Evolutionary conservation across 1,140 invertebrate genomes (phyloP).

Genomic region (Ooceraea biroi): DNA sequence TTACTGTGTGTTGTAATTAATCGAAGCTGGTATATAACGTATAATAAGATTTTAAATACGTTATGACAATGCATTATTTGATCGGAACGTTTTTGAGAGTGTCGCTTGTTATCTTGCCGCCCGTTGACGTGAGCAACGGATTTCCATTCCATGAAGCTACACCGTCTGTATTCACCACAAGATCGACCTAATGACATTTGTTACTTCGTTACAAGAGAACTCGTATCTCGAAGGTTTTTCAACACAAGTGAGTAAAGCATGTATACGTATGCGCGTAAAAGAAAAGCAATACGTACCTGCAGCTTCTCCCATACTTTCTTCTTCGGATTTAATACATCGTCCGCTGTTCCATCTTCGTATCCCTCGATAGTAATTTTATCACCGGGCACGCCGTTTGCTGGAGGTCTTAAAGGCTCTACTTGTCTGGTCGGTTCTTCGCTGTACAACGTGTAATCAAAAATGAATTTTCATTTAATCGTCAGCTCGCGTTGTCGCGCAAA

Average conservation of each 20-base stretch:
- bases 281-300: constrained; percentile 85
- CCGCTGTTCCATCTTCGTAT: constrained; percentile 92
- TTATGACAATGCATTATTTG: constrained; percentile 87
- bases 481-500: too few species aligned
- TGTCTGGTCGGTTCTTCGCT: constrained; percentile 90
- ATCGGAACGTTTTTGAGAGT: constrained; percentile 92
- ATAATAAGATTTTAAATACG: constrained; percentile 15
- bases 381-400: constrained; percentile 91
- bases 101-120: constrained; percentile 89
- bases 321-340: constrained; percentile 97
- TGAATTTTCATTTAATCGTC: constrained; percentile 13
- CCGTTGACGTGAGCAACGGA: constrained; percentile 90
- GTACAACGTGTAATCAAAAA: constrained; percentile 43
- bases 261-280: neutral
- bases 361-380: constrained; percentile 94
- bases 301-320: constrained; percentile 99
- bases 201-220: constrained; percentile 66
- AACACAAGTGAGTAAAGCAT: constrained; percentile 19
- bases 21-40: neutral
- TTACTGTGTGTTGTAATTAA: too few species aligned
- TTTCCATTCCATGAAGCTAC: constrained; percentile 94
- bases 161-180: constrained; percentile 92
- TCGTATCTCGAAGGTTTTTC: constrained; percentile 3
- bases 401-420: constrained; percentile 94
- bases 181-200: constrained; percentile 88